Evolutionary conservation across 2,113 vertebrate genomes (phyloP).

Genomic region (Turnix velox): DNA sequence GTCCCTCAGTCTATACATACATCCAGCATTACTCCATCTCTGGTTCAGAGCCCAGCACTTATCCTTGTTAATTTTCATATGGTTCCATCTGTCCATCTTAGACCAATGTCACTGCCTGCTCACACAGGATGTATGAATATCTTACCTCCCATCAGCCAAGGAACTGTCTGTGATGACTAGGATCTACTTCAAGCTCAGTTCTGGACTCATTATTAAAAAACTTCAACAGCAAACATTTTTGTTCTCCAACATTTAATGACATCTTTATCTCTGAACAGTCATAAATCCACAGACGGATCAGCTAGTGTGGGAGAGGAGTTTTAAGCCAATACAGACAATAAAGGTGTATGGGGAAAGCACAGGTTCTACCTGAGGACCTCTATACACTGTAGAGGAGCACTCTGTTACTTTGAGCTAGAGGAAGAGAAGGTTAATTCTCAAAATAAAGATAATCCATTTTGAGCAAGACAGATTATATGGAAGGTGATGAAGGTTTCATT

Average conservation of each 20-base stretch:
- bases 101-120: accelerated
- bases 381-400: background rate
- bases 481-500: background rate
- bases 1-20: background rate
- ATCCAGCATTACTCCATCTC: background rate
- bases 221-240: background rate
- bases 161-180: background rate
- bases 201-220: background rate
- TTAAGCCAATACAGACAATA: background rate
- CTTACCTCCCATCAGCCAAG: background rate
- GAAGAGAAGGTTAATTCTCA: background rate
- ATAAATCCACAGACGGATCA: background rate
- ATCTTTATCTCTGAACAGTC: background rate
- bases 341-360: background rate
- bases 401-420: background rate
- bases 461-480: background rate
- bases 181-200: background rate
- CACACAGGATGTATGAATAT: background rate
- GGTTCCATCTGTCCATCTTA: background rate
- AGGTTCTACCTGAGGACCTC: background rate
- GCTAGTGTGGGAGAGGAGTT: background rate
- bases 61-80: background rate
- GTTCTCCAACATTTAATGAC: background rate
- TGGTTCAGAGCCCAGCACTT: background rate
- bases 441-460: background rate